Evolutionary conservation across 1,140 invertebrate species (phyloP).

Genomic region (Drosophila sulfurigaster): DNA sequence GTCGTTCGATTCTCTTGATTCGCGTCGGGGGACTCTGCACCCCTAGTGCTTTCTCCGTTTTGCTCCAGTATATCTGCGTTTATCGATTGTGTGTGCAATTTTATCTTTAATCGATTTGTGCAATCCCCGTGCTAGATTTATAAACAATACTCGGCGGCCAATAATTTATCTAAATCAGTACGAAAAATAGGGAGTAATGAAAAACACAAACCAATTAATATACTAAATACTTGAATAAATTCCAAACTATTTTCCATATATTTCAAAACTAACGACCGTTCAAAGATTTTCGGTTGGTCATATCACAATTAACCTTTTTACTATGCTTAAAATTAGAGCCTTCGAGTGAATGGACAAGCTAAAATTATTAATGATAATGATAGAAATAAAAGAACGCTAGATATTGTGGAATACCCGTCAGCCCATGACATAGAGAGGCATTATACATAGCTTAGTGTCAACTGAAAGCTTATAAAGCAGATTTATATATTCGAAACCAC

Average conservation of each 20-base stretch:
- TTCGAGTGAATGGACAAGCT: background rate
- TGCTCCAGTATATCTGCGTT: slow-evolving; percentile 84
- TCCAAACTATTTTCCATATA: too few species aligned
- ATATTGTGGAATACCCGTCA: background rate
- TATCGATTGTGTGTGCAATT: slow-evolving; percentile 58
- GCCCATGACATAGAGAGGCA: too few species aligned
- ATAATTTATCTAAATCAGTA: slow-evolving; percentile 22
- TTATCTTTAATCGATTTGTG: slow-evolving; percentile 50
- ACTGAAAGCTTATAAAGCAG: too few species aligned
- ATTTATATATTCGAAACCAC: too few species aligned
- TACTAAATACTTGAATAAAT: background rate
- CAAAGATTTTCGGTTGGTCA: too few species aligned
- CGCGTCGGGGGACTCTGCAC: slow-evolving; percentile 85
- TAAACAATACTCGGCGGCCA: slow-evolving; percentile 2
- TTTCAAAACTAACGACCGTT: too few species aligned
- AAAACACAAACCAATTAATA: slow-evolving; percentile 2
- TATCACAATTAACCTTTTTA: background rate
- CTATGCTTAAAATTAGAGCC: background rate
- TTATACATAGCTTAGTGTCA: too few species aligned
- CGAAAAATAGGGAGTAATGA: background rate
- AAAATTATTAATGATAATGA: background rate
- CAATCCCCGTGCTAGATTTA: slow-evolving; percentile 45
- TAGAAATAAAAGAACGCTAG: background rate
- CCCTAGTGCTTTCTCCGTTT: slow-evolving; percentile 85
- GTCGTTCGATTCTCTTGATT: slow-evolving; percentile 85